Percentiles rank a stretch among this genome's conserved stretches.
Evolutionary conservation across 2,797 vertebrate species (phyloP).

Genomic region (Sebastes kiyomatsui): DNA sequence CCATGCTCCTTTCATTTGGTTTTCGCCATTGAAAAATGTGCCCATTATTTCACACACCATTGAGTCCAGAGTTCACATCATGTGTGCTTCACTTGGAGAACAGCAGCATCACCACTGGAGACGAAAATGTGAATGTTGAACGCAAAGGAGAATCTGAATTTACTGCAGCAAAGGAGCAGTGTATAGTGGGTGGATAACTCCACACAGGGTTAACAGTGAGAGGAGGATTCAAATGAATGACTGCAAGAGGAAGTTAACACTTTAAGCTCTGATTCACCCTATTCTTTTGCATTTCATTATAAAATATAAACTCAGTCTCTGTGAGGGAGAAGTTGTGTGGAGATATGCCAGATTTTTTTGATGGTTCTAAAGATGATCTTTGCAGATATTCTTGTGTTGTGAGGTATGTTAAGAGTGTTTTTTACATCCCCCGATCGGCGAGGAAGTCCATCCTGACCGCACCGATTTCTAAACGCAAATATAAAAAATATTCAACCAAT

Average conservation of each 20-base stretch:
- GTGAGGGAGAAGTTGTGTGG: neutral
- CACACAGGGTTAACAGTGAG: conserved; percentile 6
- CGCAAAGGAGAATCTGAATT: neutral
- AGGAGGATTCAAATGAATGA: conserved; percentile 12
- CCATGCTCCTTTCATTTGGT: no score
- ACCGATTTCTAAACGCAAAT: no score
- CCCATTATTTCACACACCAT: neutral
- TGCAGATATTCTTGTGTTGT: no score
- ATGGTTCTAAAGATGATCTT: no score
- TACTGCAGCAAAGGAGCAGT: neutral
- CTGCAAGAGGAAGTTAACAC: neutral
- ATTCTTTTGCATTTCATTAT: neutral
- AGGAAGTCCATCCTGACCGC: no score
- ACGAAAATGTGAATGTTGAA: neutral
- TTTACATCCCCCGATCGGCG: no score
- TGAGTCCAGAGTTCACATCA: neutral
- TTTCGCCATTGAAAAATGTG: neutral
- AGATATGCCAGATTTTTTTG: neutral
- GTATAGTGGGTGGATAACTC: conserved; percentile 10
- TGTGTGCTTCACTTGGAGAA: neutral
- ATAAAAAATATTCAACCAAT: no score
- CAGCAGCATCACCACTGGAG: neutral
- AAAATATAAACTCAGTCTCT: neutral
- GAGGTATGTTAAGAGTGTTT: no score
- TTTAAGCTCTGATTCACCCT: neutral